Evolutionary conservation across 2,113 vertebrate genomes (phyloP), one percentile per base, ranked within the genome.

Genomic region (Nymphicus hollandicus): DNA sequence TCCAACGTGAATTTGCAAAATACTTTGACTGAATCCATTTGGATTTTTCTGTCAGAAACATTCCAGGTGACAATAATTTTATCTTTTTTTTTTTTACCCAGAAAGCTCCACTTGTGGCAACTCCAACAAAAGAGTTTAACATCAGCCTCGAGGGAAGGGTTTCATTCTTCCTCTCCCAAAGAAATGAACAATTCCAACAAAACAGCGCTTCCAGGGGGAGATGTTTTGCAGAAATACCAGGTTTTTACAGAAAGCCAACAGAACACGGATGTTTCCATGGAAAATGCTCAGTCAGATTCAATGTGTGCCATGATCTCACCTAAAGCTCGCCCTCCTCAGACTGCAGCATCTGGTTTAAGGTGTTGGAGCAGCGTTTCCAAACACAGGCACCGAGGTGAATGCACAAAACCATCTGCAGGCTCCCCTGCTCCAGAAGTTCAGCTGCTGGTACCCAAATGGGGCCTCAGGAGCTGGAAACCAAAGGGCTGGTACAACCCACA

Each of bases 1-100:
- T 89, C 86, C 93, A 72, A 28, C 1, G 1, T 1, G 28, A 74
- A 85, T 95, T 92, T 95, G 79, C 82, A 83, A 97, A 95, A 96
- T 77, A 96, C 79, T 93, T 94, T 94, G 91, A 96, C 93, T 95
- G 70, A 94, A 95, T 73, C 85, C 87, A 41, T 74, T 91, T 82
- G 88, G 89, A 94, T 91, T 90, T 82, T 94, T 56, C 89, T 89
- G 78, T 79, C 93, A 95, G 89, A 80, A 95, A 41, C 64, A 14
- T 89, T 94, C 87, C 96, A 94, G 93, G 89, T 91, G 93, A 92
- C 69, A 91, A 46, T 41, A 41, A 41, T 41, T 41, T n/a, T n/a
- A n/a, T n/a, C n/a, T n/a, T n/a, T 2, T 29, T 10, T 56, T n/a
- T 74, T 96, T 86, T 79, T 81, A 95, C 83, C 83, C 94, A 88